Conservation (phyloP, 2,797 vertebrate genomes). For the Botia almorhae region DNA sequence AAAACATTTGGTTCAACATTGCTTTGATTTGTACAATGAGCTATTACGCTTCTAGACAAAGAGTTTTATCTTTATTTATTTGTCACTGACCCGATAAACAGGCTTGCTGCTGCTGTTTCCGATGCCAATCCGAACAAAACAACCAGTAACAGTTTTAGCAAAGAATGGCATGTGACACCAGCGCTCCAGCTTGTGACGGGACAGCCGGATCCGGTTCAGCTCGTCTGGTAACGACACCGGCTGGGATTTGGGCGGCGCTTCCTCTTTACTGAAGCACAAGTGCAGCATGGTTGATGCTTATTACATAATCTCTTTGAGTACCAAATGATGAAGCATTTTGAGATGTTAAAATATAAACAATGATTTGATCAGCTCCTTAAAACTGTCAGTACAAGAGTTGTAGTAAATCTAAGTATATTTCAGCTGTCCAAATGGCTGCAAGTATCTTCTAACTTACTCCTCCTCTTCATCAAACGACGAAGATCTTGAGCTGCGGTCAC, state of each 20-base stretch:
- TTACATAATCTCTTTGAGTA: background rate
- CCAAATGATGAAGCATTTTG: too few relatives aligned
- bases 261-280: slow-evolving; percentile 83
- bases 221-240: slow-evolving; percentile 95
- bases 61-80: background rate
- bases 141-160: slow-evolving; percentile 95
- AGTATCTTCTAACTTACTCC: slow-evolving; percentile 79
- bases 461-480: slow-evolving; percentile 95
- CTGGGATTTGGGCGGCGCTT: slow-evolving; percentile 93
- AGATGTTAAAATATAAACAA: too few relatives aligned
- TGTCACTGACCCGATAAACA: slow-evolving; percentile 89
- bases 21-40: too few relatives aligned
- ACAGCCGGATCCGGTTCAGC: slow-evolving; percentile 91
- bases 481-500: slow-evolving; percentile 90
- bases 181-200: slow-evolving; percentile 95
- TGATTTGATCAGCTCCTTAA: too few relatives aligned
- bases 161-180: slow-evolving; percentile 99
- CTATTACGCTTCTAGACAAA: background rate
- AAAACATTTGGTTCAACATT: too few relatives aligned
- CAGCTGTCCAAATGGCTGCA: background rate
- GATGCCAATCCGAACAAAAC: slow-evolving; percentile 97
- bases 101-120: slow-evolving; percentile 99
- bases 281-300: background rate
- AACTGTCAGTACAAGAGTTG: too few relatives aligned
- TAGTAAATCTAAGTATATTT: background rate